These are phyloP conservation scores for Morphnarchus princeps DNA, from an alignment of 2,113 vertebrate genomes.

Conservation along the genomic window DNA sequence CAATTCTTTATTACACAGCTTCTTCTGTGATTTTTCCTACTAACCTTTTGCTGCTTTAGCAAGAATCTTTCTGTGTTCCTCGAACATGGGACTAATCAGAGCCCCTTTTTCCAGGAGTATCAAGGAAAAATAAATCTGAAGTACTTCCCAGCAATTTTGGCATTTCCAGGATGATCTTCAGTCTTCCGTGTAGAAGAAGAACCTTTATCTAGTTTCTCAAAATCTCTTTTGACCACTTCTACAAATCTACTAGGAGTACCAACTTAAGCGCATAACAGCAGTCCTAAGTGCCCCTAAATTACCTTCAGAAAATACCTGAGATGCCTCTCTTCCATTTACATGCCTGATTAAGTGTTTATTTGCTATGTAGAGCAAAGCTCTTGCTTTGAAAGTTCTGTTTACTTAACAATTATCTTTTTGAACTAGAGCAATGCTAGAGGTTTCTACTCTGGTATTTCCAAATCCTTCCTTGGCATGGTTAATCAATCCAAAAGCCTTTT, in stretches of 20 bases:
- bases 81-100: background rate
- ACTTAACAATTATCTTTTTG: conserved; percentile 51
- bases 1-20: background rate
- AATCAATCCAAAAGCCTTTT: background rate
- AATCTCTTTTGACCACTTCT: background rate
- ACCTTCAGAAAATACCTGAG: conserved; percentile 56
- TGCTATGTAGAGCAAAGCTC: conserved; percentile 40
- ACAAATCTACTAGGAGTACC: background rate
- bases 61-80: background rate
- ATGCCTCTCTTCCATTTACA: conserved; percentile 47
- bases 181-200: background rate
- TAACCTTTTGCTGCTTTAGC: background rate
- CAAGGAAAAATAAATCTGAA: background rate
- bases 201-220: background rate
- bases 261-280: background rate
- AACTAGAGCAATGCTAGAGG: conserved; percentile 11
- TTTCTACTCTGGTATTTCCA: conserved; percentile 35
- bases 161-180: background rate
- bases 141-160: background rate
- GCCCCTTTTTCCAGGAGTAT: background rate
- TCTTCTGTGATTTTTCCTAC: background rate
- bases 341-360: conserved; percentile 50
- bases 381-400: conserved; percentile 48
- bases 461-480: conserved; percentile 1
- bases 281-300: conserved; percentile 21